Evolutionary conservation across 2,113 vertebrate genomes (phyloP), one percentile per base, ranked within the genome.

Genomic region (Syrmaticus mikado): DNA sequence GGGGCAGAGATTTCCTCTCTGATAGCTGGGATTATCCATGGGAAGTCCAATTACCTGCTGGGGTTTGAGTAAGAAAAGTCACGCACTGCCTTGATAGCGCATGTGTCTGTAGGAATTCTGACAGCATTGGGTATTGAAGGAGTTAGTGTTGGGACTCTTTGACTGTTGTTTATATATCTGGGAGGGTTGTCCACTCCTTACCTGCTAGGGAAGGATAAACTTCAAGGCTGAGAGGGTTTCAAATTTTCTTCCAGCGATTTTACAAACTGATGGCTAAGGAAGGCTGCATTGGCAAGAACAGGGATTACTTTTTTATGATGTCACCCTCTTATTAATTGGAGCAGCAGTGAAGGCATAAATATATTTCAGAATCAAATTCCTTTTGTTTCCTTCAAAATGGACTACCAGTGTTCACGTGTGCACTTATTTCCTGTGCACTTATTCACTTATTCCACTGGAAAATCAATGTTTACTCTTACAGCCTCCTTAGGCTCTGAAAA

Each of bases 11-110:
- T 87, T 96, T 92, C 91, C 91, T 81, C 65, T 93, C 93, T 72
- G 87, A 92, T 95, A 95, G 93, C 82, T 85, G 80, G 76, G 95
- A 94, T 94, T 93, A 97, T 91, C 82, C 89, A 53, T 71, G 82
- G 80, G 94, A 96, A 96, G 91, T 81, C 85, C 89, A 83, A 92
- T 92, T 94, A 93, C 85, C 82, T 89, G 76, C 89, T 96, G 92
- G 60, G 64, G 3, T 61, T 61, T 53, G 87, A 85, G 94, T 92
- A 87, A 93, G 91, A 91, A 85, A 91, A 95, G 91, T 90, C 82
- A 85, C 71, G 80, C 3, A 0, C 75, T 92, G 72, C 82, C 57
- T 87, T 75, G 91, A 71, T 22, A 67, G 34, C 22, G 8, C 61
- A 77, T 87, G n/a, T 61, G 48, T 62, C 71, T 82, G 41, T 57